phyloP scores from a whole-genome alignment of 2,797 vertebrate species.

The Allobates femoralis region DNA sequence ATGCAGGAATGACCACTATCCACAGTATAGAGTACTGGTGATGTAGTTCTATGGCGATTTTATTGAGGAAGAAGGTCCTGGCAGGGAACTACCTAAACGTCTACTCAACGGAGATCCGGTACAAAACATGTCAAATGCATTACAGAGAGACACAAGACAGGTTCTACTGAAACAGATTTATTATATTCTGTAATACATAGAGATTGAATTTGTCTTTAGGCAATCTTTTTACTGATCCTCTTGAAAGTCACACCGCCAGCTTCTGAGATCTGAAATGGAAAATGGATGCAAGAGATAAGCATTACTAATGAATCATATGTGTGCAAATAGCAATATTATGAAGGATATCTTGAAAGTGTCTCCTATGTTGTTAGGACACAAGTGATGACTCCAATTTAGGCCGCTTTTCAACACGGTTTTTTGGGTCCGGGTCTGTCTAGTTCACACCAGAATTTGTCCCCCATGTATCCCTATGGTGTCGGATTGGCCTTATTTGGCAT shows the following conservation, averaged over 20 bases:
- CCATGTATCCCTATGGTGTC: too few species aligned
- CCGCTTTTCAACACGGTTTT: too few species aligned
- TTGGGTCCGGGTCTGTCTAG: too few species aligned
- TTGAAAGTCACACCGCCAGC: constrained; percentile 72
- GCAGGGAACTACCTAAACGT: not conserved
- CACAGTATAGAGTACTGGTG: too few species aligned
- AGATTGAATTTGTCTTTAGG: not conserved
- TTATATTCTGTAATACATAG: not conserved
- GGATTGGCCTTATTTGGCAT: too few species aligned
- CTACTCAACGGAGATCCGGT: too few species aligned
- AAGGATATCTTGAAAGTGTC: not conserved
- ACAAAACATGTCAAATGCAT: not conserved
- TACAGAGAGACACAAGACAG: not conserved
- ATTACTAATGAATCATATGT: not conserved
- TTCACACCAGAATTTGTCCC: too few species aligned
- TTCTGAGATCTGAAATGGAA: constrained; percentile 73
- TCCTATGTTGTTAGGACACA: not conserved
- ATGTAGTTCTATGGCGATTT: not conserved
- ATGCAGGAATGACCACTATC: too few species aligned
- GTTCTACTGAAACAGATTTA: not conserved
- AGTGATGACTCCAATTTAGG: not conserved
- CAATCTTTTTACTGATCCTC: constrained; percentile 67
- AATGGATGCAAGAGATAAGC: not conserved
- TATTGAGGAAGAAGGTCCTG: not conserved
- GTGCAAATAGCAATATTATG: not conserved